Conservation (phyloP, 2,888 invertebrate species). For the Dermolepida albohirtum region DNA sequence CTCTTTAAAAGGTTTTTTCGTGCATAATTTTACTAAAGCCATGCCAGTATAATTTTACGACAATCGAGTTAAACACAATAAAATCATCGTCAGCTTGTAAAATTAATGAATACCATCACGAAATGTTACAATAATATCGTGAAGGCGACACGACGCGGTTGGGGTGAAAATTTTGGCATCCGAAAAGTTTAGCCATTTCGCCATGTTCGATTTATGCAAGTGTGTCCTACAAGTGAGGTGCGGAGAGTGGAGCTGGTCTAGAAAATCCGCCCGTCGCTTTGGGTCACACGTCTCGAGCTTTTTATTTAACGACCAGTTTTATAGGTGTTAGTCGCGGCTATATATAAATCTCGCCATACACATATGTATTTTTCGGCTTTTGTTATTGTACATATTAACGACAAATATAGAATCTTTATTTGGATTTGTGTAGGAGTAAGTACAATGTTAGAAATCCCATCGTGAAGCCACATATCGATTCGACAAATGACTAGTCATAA, state of each 20-base stretch:
- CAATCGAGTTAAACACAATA: neutral
- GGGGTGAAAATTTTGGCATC: neutral
- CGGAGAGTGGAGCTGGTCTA: neutral
- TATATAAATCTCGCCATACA: neutral
- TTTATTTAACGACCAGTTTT: constrained; percentile 13
- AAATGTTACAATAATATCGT: constrained; percentile 9
- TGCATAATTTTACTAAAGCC: no score
- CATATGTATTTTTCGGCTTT: no score
- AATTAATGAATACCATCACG: constrained; percentile 16
- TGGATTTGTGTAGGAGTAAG: no score
- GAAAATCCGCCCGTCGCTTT: constrained; percentile 20
- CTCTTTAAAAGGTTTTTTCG: no score
- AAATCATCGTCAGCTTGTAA: constrained; percentile 10
- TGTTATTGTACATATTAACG: no score
- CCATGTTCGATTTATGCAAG: constrained; percentile 9
- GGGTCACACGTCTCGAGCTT: constrained; percentile 27
- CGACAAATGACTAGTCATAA: no score
- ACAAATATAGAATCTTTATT: no score
- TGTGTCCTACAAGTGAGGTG: neutral
- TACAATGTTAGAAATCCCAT: no score
- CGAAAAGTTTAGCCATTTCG: constrained; percentile 6
- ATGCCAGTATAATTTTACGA: no score
- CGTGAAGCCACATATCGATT: no score
- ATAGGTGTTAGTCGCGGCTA: constrained; percentile 6
- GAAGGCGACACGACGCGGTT: neutral